Evolutionary conservation across 2,797 vertebrate species (phyloP).

Genomic region (Psittacula derbiana): DNA sequence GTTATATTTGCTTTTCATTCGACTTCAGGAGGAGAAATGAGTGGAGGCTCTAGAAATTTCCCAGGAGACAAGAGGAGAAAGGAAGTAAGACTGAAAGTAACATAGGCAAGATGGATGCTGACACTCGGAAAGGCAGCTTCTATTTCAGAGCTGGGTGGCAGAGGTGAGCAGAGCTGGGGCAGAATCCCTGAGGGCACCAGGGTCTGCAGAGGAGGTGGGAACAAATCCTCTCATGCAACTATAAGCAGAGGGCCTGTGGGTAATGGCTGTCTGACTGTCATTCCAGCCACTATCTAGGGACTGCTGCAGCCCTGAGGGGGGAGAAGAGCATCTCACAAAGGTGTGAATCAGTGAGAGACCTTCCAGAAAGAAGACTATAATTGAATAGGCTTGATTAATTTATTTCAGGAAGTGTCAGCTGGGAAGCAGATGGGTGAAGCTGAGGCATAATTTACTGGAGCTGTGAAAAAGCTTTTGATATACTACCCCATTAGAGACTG

Average conservation of each 20-base stretch:
- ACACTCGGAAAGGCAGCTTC: not conserved
- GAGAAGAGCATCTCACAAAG: not conserved
- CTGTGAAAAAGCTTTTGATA: conserved; percentile 40
- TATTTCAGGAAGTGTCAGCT: conserved; percentile 35
- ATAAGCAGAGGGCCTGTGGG: not conserved
- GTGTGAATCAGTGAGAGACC: not conserved
- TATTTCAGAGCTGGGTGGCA: not conserved
- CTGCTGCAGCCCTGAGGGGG: not conserved
- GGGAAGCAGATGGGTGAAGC: conserved; percentile 56
- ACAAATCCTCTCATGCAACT: not conserved
- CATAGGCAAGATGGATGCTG: not conserved
- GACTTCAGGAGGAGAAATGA: not conserved
- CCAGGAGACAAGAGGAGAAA: not conserved
- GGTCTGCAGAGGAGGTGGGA: not conserved
- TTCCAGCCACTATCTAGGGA: not conserved
- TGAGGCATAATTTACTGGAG: conserved; percentile 25
- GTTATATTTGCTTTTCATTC: not conserved
- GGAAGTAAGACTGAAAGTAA: not conserved
- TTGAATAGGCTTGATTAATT: conserved; percentile 57
- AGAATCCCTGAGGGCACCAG: not conserved
- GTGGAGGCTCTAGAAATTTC: not conserved
- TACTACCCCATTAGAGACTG: not conserved
- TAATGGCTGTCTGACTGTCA: not conserved
- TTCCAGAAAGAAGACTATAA: not conserved
- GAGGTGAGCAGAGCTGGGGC: not conserved